Evolutionary conservation across 1,140 invertebrate species (phyloP), one percentile per base, ranked within the genome.

Genomic region (Bombus haemorrhoidalis): DNA sequence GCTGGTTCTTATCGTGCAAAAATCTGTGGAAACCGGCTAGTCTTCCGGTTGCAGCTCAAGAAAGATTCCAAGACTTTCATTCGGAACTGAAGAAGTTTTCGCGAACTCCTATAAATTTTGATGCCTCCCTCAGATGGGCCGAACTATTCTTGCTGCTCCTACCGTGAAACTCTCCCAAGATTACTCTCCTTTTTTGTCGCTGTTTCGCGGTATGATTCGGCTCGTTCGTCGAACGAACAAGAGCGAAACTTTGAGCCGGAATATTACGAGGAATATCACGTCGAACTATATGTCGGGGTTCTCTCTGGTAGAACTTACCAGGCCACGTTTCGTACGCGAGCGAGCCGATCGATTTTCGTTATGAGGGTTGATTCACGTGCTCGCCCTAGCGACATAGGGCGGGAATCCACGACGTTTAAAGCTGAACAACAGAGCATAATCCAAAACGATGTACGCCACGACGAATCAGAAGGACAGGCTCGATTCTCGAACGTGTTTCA

Each of bases 281-380:
- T 15, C 18, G 25, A 62, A n/a, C 12, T 62, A 32, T 18, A 2
- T 69, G 22, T 39, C 39, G 62, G 37, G 69, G 22, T 57, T 43
- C 43, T 47, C 68, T 57, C 64, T 71, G 66, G 69, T 77, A 73
- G 73, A 89, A 90, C 88, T 89, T 90, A 89, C 89, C 85, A 73
- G 78, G 86, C 73, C 86, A 79, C 85, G 88, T 87, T 89, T 83
- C 76, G 62, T 85, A 86, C 77, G 66, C 69, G 13, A 79, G 85
- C 83, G 62, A 47, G 47, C 59, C 85, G 87, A 90, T 90, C 89
- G 85, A 90, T 90, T 89, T 71, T 86, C 78, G 66, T 75, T 87
- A 85, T 68, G 87, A 90, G 82, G 82, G 85, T 66, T 81, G 88
- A 85, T 90, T 90, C 88, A 87, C 88, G 86, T 87, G 89, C n/a